A percentile compares a stretch with the other conserved stretches of the same genome.
Evolutionary conservation across 2,888 invertebrate genomes (phyloP).

Genomic region (Crepidodera aurea): DNA sequence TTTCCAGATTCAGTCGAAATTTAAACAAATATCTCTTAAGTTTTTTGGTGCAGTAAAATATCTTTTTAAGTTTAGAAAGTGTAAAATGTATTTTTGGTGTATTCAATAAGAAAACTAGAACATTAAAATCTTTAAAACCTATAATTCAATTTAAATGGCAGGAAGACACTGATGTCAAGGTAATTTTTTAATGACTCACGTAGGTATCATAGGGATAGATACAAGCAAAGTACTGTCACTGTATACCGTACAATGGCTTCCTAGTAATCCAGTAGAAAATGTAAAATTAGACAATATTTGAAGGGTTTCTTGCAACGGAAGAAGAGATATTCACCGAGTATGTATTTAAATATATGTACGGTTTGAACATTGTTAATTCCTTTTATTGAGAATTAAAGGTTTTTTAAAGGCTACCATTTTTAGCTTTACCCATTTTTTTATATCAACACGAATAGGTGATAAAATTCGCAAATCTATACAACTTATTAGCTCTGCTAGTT

Average conservation of each 20-base stretch:
- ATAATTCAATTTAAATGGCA: neutral
- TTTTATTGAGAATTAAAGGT: conserved; percentile 6
- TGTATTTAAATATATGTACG: conserved; percentile 24
- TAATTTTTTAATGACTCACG: conserved; percentile 5
- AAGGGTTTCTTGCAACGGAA: conserved; percentile 52
- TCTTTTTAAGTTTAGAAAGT: too few species aligned
- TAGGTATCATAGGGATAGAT: neutral
- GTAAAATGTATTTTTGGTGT: too few species aligned
- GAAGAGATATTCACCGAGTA: conserved; percentile 45
- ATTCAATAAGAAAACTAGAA: too few species aligned
- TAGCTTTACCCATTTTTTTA: too few species aligned
- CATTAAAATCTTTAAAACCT: neutral
- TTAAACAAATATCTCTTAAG: too few species aligned
- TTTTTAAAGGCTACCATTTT: neutral
- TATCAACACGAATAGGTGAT: too few species aligned
- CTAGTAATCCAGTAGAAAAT: conserved; percentile 54
- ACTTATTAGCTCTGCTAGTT: too few species aligned
- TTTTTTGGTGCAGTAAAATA: too few species aligned
- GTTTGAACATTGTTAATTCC: conserved; percentile 3
- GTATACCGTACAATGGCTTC: conserved; percentile 49
- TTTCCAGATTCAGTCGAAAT: too few species aligned
- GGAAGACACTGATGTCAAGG: neutral
- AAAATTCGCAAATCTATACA: too few species aligned
- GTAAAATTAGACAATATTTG: conserved; percentile 52
- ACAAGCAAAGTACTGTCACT: conserved; percentile 32